phyloP scores from a whole-genome alignment of 1,140 invertebrate species.

The Phymastichus coffea region DNA sequence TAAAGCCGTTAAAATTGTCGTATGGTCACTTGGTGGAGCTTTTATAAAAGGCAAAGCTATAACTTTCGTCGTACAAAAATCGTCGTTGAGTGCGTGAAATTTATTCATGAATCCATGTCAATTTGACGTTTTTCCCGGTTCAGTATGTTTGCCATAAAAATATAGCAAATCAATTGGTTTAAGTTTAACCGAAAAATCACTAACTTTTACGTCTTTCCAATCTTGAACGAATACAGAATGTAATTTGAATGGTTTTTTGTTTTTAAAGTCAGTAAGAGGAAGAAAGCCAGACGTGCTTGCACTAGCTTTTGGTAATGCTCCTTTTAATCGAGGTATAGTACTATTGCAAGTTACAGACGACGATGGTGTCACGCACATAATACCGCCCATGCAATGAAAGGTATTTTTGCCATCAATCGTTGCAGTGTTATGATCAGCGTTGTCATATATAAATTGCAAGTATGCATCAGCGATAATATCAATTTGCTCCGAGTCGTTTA shows the following conservation, averaged over 20 bases:
- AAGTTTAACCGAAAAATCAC: neutral
- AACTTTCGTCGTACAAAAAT: too few species aligned
- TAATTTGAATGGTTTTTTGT: neutral
- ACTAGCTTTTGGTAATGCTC: neutral
- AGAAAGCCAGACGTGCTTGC: neutral
- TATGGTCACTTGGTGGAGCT: too few species aligned
- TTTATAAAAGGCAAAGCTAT: conserved; percentile 32
- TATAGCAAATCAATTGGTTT: conserved; percentile 22
- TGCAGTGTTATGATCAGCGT: conserved; percentile 31
- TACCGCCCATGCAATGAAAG: conserved; percentile 32
- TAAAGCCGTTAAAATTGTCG: conserved; percentile 33
- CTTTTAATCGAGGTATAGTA: conserved; percentile 1
- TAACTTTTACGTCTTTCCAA: neutral
- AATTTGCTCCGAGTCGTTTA: neutral
- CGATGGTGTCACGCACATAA: conserved; percentile 12
- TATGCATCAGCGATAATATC: neutral
- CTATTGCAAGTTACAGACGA: neutral
- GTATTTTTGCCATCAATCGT: conserved; percentile 32
- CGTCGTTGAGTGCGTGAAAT: conserved; percentile 1
- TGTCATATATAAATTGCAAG: conserved; percentile 31
- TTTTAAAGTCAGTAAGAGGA: neutral
- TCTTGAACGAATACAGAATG: too few species aligned
- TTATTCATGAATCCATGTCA: conserved; percentile 34
- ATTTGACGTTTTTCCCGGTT: conserved; percentile 5
- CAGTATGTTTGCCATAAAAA: conserved; percentile 16